Conservation (phyloP, 1,140 invertebrate genomes). For the Heterodera schachtii region DNA sequence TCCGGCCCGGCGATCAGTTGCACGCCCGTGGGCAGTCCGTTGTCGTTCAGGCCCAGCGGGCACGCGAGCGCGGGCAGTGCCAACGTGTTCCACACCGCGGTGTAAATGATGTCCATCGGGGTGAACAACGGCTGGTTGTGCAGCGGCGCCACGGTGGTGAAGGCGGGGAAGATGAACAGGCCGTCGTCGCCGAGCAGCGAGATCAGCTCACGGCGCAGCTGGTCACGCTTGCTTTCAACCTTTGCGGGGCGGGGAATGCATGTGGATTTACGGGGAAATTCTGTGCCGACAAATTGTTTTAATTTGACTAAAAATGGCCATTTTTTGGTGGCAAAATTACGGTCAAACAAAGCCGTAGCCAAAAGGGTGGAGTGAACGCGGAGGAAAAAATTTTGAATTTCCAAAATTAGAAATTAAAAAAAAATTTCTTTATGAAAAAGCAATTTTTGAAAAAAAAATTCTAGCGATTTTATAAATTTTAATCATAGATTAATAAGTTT, state of each 20-base stretch:
- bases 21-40: slow-evolving; percentile 57
- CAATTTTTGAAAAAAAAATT: no score
- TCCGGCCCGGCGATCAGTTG: slow-evolving; percentile 68
- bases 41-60: slow-evolving; percentile 67
- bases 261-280: slow-evolving; percentile 1
- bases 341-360: no score
- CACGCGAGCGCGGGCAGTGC: slow-evolving; percentile 67
- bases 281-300: no score
- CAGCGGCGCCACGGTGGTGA: slow-evolving; percentile 67
- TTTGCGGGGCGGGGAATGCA: slow-evolving; percentile 22
- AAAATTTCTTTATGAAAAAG: no score
- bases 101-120: slow-evolving; percentile 67
- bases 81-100: slow-evolving; percentile 68
- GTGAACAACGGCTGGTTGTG: slow-evolving; percentile 67
- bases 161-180: slow-evolving; percentile 68
- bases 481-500: no score
- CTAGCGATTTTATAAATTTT: no score
- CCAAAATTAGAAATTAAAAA: no score
- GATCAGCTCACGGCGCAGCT: slow-evolving; percentile 64
- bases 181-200: slow-evolving; percentile 71
- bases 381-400: no score
- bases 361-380: no score
- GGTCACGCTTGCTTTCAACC: slow-evolving; percentile 60
- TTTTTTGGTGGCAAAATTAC: no score
- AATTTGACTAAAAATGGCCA: no score